phyloP scores from a whole-genome alignment of 2,888 invertebrate species.

The Portevinia maculata region DNA sequence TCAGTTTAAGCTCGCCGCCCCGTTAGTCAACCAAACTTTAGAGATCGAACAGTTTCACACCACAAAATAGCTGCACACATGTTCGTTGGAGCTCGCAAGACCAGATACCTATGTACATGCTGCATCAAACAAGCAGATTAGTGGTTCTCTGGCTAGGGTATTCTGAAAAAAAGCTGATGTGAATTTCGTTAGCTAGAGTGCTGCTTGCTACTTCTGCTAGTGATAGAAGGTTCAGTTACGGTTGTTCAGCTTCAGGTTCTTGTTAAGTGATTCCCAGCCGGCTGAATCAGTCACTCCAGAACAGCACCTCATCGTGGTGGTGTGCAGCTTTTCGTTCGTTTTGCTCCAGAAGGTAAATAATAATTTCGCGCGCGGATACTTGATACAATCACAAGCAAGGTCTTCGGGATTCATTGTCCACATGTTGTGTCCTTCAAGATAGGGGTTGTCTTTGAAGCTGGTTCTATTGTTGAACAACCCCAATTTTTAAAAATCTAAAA shows the following conservation, averaged over 20 bases:
- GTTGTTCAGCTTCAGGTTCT: slow-evolving; percentile 41
- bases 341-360: slow-evolving; percentile 7
- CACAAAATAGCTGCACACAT: slow-evolving; percentile 16
- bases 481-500: not conserved
- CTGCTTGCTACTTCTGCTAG: slow-evolving; percentile 3
- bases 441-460: slow-evolving; percentile 54
- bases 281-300: slow-evolving; percentile 57
- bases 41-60: slow-evolving; percentile 1
- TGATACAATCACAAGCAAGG: slow-evolving; percentile 11
- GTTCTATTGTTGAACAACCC: slow-evolving; percentile 40
- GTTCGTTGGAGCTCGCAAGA: slow-evolving; percentile 2
- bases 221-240: slow-evolving; percentile 28
- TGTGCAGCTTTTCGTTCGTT: slow-evolving; percentile 37
- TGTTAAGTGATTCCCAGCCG: slow-evolving; percentile 50
- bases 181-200: not conserved
- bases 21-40: slow-evolving; percentile 1
- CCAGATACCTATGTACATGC: not conserved
- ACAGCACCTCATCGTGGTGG: slow-evolving; percentile 64
- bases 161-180: slow-evolving; percentile 4
- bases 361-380: slow-evolving; percentile 38
- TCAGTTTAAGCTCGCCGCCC: not conserved
- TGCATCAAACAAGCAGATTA: slow-evolving; percentile 11
- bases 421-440: slow-evolving; percentile 14
- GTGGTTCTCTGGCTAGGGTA: slow-evolving; percentile 11
- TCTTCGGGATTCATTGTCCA: not conserved